Evolutionary conservation across 2,113 vertebrate genomes (phyloP).

Genomic region (Actinemys pallida): DNA sequence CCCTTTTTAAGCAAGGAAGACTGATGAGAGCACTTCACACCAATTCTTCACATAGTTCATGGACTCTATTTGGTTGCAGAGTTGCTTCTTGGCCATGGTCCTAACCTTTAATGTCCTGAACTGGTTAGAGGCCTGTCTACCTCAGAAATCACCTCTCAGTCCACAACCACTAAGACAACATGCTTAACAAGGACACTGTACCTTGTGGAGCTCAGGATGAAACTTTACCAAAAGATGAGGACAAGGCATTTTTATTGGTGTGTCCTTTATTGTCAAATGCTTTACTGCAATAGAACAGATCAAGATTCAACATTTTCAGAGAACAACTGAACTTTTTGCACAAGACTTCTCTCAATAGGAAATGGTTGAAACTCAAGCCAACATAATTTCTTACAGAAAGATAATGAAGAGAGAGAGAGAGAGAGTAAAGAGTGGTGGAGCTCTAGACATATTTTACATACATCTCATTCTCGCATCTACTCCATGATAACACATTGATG

Average conservation of each 20-base stretch:
- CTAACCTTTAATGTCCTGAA: background rate
- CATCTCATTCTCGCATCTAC: background rate
- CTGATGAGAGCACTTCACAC: background rate
- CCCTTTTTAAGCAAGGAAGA: background rate
- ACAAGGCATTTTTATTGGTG: background rate
- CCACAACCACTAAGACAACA: background rate
- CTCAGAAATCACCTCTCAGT: background rate
- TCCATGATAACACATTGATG: background rate
- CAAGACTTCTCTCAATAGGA: background rate
- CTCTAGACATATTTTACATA: background rate
- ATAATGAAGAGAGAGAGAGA: background rate
- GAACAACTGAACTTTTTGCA: background rate
- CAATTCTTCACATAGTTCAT: background rate
- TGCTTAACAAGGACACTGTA: background rate
- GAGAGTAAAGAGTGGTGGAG: accelerated
- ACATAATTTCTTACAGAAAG: background rate
- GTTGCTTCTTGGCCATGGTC: background rate
- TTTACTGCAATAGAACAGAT: background rate
- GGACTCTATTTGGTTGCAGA: background rate
- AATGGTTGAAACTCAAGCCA: background rate
- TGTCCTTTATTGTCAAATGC: background rate
- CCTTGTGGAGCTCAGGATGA: background rate
- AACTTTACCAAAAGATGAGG: background rate
- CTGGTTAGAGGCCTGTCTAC: background rate
- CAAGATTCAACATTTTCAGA: background rate